These are phyloP conservation scores for Synergus laeviventris DNA, from an alignment of 2,888 invertebrate genomes.

Conservation along the genomic window DNA sequence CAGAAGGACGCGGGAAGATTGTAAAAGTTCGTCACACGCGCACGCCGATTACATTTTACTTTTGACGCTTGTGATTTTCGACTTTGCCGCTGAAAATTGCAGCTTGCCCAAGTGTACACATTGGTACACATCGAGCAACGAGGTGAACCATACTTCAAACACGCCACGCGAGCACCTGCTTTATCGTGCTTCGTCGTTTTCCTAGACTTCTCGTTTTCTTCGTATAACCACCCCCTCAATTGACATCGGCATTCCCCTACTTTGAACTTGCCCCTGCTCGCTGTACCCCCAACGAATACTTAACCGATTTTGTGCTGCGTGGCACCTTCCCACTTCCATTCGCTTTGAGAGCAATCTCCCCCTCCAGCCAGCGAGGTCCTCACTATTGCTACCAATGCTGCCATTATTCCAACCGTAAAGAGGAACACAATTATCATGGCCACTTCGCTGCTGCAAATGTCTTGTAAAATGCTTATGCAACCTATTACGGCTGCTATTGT, in stretches of 20 bases:
- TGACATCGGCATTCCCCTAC: not conserved
- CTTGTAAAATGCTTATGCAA: not conserved
- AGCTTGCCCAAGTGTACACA: too few relatives aligned
- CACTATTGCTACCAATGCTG: not conserved
- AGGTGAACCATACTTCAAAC: too few relatives aligned
- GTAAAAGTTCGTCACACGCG: too few relatives aligned
- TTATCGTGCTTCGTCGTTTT: not conserved
- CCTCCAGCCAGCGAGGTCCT: not conserved
- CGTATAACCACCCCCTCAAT: not conserved
- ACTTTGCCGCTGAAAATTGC: too few relatives aligned
- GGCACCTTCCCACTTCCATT: not conserved
- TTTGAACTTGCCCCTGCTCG: conserved; percentile 10
- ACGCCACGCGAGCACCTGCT: too few relatives aligned
- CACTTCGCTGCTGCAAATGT: not conserved
- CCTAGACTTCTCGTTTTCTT: not conserved
- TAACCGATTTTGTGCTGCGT: not conserved
- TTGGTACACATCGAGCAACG: too few relatives aligned
- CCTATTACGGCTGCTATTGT: not conserved
- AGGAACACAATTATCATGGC: not conserved
- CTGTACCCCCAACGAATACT: not conserved
- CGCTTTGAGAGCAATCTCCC: not conserved
- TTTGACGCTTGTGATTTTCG: too few relatives aligned
- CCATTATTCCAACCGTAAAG: not conserved
- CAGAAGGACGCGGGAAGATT: not conserved
- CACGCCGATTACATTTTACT: too few relatives aligned